A percentile compares a stretch with the other conserved stretches of the same genome.
These are phyloP conservation scores for Pygoscelis adeliae DNA, from an alignment of 2,113 vertebrate genomes.

Conservation along the genomic window DNA sequence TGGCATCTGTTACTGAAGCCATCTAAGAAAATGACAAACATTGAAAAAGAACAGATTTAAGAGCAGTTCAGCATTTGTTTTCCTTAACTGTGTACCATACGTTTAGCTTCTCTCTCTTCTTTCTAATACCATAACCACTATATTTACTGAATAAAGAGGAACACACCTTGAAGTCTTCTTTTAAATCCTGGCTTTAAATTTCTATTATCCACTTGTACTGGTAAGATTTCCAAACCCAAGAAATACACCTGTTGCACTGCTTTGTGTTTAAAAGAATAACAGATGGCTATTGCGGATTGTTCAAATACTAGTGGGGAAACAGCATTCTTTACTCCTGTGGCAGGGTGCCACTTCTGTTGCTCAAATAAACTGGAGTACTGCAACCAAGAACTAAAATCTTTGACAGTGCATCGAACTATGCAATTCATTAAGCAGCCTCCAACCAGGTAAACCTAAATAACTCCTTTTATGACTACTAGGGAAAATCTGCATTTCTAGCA, in stretches of 20 bases:
- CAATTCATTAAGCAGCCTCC: background rate
- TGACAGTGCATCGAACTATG: background rate
- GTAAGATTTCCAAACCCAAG: background rate
- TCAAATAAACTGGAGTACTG: background rate
- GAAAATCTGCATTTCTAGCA: background rate
- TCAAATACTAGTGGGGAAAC: slow-evolving; percentile 31
- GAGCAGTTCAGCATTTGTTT: slow-evolving; percentile 30
- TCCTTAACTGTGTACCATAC: background rate
- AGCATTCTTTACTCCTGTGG: slow-evolving; percentile 28
- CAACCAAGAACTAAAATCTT: background rate
- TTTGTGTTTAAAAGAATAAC: slow-evolving; percentile 5
- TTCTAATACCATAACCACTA: background rate
- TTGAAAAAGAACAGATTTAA: slow-evolving; percentile 26
- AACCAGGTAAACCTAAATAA: background rate
- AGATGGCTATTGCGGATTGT: slow-evolving; percentile 25
- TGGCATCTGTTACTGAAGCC: slow-evolving; percentile 91
- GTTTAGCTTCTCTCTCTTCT: background rate
- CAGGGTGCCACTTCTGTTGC: slow-evolving; percentile 18
- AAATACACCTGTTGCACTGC: background rate
- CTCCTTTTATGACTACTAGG: background rate
- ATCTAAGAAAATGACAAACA: slow-evolving; percentile 81
- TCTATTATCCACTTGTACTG: background rate
- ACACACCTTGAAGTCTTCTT: background rate
- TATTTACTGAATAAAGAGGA: background rate
- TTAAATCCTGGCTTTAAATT: background rate